These are phyloP conservation scores for Pipistrellus nathusii DNA, from an alignment of 2,797 vertebrate genomes.

Conservation along the genomic window DNA sequence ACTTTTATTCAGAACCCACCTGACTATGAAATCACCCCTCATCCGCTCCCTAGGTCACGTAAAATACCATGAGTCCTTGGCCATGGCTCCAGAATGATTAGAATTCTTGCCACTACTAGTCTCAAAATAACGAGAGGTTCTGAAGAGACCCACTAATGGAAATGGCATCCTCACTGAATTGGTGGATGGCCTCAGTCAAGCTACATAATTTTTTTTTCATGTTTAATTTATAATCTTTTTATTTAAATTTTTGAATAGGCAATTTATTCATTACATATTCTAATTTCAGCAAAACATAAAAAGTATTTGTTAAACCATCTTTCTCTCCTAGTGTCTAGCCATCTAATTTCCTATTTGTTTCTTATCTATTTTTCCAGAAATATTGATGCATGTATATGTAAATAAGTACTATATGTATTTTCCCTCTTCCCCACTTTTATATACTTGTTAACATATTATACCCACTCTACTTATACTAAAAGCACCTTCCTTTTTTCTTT, in stretches of 20 bases:
- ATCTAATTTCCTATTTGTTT: neutral
- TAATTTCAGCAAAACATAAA: neutral
- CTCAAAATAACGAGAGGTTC: neutral
- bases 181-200: neutral
- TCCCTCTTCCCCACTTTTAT: neutral
- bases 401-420: neutral
- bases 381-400: neutral
- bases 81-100: neutral
- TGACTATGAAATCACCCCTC: neutral
- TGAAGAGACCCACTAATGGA: neutral
- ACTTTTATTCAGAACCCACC: neutral
- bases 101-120: neutral
- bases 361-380: slow-evolving; percentile 39
- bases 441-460: neutral
- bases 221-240: slow-evolving; percentile 17
- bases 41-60: neutral
- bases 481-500: neutral
- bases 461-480: neutral
- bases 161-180: neutral
- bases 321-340: neutral
- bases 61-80: neutral
- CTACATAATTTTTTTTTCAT: neutral
- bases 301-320: neutral
- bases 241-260: slow-evolving; percentile 34
- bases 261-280: neutral